Evolutionary conservation across 2,888 invertebrate species (phyloP).

Genomic region (Sarcophaga caerulescens): DNA sequence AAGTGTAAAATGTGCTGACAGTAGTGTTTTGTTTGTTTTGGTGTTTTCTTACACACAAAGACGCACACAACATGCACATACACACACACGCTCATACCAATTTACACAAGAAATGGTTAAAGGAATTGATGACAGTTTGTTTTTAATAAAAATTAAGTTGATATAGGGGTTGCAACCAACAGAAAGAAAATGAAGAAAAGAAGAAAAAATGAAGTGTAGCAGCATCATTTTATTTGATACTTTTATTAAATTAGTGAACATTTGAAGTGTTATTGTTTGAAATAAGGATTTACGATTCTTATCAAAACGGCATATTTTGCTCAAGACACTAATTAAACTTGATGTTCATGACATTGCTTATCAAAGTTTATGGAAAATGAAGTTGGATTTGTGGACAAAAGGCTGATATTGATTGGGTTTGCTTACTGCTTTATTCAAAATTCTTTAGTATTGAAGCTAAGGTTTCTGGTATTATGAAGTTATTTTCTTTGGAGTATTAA

Average conservation of each 20-base stretch:
- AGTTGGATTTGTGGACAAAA: no score
- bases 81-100: not conserved
- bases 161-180: constrained; percentile 44
- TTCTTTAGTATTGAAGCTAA: no score
- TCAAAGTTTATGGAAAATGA: no score
- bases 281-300: not conserved
- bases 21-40: constrained; percentile 53
- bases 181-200: not conserved
- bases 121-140: constrained; percentile 59
- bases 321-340: not conserved
- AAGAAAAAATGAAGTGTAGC: not conserved
- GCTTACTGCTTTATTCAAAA: no score
- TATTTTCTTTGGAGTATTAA: no score
- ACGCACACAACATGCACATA: not conserved
- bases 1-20: constrained; percentile 66
- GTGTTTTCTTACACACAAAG: not conserved
- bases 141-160: constrained; percentile 57
- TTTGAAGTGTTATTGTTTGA: constrained; percentile 12
- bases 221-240: constrained; percentile 21
- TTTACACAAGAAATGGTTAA: constrained; percentile 1
- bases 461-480: no score
- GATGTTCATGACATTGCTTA: no score
- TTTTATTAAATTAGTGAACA: constrained; percentile 20
- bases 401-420: no score
- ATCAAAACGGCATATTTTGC: not conserved